Percentiles rank a stretch among this genome's conserved stretches.
Conservation (phyloP, 1,140 invertebrate species). For the Drosophila suzukii region DNA sequence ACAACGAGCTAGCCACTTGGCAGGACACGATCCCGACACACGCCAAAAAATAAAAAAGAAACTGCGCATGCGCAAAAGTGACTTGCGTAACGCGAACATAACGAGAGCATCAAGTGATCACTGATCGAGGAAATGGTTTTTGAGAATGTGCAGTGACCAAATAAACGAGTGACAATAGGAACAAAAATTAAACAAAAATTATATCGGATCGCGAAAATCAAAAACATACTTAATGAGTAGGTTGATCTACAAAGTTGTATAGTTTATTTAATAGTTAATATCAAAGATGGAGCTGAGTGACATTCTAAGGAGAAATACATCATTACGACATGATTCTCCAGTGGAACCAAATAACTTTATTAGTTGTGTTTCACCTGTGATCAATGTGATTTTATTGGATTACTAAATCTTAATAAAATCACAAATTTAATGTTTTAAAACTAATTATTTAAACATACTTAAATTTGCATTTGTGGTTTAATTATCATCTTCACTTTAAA, state of each 20-base stretch:
- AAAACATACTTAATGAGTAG: constrained; percentile 46
- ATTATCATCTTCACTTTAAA: no score
- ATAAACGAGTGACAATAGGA: constrained; percentile 3
- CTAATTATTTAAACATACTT: no score
- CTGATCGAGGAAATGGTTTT: constrained; percentile 16
- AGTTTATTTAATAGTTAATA: not conserved
- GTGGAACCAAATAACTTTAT: not conserved
- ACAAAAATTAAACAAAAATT: not conserved
- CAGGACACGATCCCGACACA: constrained; percentile 74
- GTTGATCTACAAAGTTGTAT: constrained; percentile 4
- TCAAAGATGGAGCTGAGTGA: not conserved
- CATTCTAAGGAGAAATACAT: no score
- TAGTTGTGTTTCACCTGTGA: not conserved
- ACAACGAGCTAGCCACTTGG: constrained; percentile 80
- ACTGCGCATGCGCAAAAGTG: constrained; percentile 73
- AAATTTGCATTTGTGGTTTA: no score
- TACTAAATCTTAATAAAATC: no score
- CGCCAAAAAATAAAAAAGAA: constrained; percentile 26
- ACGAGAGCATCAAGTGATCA: constrained; percentile 19
- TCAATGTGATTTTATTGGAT: not conserved
- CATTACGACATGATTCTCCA: not conserved
- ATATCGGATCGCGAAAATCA: constrained; percentile 11
- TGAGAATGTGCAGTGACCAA: constrained; percentile 1
- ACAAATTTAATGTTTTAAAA: no score
- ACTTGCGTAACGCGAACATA: constrained; percentile 12